Evolutionary conservation across 2,888 invertebrate species (phyloP), one percentile per base, ranked within the genome.

Genomic region (Lasioglossum lativentre): DNA sequence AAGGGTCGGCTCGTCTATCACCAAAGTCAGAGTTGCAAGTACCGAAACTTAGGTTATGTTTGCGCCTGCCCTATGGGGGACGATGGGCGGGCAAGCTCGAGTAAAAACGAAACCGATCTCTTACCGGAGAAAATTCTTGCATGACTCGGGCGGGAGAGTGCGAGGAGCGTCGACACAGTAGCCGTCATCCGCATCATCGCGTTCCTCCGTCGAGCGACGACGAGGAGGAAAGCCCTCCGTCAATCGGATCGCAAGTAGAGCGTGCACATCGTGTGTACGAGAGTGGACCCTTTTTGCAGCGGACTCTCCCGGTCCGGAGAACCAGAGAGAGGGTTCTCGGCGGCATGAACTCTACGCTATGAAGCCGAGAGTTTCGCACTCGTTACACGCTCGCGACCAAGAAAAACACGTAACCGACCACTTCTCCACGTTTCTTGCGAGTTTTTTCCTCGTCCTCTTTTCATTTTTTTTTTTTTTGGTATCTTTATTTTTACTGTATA

Each of bases 161-260:
- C n/a, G 75, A 10, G 75, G 30, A 52, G 59, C 71, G 73, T 27
- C 27, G 56, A 34, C 80, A 86, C 82, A 76, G 80, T 85, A 72
- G 75, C 82, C 80, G 86, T 89, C 85, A 83, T 90, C 70, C 88
- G 82, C 89, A 84, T 90, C 89, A 80, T 75, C 83, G 82, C 84
- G 68, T 86, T 83, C 80, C 80, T 87, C 86, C 76, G 71, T 75
- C 77, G 75, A 59, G 71, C 38, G 23, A 47, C 45, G 72, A 78
- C 78, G 77, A 81, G 78, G 82, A 89, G 78, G 79, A 81, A 80
- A 86, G 87, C 89, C 91, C 86, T 90, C 82, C 85, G 86, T 88
- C 91, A 89, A 88, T 90, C 86, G 89, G 78, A 82, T 86, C 86
- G 85, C 89, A 91, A 90, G 80, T 90, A 91, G 90, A 90, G 90